phyloP scores from a whole-genome alignment of 2,113 vertebrate species.

The Hydrochoerus hydrochaeris region DNA sequence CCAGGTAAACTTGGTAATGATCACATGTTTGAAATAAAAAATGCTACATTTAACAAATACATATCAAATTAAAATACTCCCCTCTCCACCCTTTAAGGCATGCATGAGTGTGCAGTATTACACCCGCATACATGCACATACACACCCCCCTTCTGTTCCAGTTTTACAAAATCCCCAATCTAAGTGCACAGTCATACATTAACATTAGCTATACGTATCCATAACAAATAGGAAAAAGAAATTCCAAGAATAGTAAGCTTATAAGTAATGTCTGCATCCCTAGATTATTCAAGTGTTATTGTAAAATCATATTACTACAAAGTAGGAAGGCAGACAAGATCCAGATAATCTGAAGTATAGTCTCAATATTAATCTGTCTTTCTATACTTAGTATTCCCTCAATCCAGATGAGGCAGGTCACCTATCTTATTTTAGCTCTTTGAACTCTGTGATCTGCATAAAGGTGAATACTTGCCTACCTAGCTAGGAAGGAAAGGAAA shows the following conservation, averaged over 20 bases:
- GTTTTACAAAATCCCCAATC: neutral
- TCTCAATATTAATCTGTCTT: neutral
- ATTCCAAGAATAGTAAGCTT: neutral
- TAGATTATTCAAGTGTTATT: neutral
- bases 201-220: neutral
- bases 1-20: constrained; percentile 39
- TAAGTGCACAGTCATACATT: neutral
- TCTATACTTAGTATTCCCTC: constrained; percentile 1
- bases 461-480: neutral
- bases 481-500: neutral
- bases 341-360: neutral
- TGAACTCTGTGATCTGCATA: neutral
- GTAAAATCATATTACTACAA: neutral
- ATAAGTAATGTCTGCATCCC: neutral
- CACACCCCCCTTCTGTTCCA: neutral
- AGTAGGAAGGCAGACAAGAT: neutral
- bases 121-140: neutral
- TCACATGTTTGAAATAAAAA: constrained; percentile 30
- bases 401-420: neutral
- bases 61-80: constrained; percentile 41
- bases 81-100: neutral
- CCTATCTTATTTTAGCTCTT: neutral
- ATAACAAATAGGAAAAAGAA: neutral
- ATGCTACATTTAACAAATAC: constrained; percentile 27
- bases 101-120: neutral